These are phyloP conservation scores for Uloborus diversus DNA, from an alignment of 1,140 invertebrate species.

Conservation along the genomic window DNA sequence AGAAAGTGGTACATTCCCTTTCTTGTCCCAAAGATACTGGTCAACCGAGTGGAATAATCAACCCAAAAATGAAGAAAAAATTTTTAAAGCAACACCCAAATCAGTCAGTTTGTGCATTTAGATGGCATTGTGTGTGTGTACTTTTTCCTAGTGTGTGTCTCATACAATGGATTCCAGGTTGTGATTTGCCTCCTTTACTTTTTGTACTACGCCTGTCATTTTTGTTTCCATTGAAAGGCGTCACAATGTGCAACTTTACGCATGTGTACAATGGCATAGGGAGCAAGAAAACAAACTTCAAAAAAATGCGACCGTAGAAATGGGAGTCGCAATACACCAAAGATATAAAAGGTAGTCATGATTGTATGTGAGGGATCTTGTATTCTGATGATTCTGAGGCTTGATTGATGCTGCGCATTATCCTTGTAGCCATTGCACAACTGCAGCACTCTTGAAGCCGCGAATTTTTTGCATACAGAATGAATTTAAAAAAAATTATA, in stretches of 20 bases:
- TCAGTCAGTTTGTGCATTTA: conserved; percentile 54
- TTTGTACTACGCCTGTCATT: conserved; percentile 13
- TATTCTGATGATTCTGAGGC: neutral
- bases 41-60: conserved; percentile 24
- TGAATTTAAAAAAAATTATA: conserved; percentile 10
- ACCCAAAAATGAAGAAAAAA: neutral
- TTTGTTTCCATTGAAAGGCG: conserved; percentile 4
- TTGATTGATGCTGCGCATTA: neutral
- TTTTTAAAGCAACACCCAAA: conserved; percentile 6
- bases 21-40: conserved; percentile 38
- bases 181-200: conserved; percentile 4
- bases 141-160: conserved; percentile 36
- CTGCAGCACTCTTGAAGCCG: neutral
- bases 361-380: no score
- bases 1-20: conserved; percentile 55
- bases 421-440: conserved; percentile 4
- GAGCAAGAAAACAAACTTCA: neutral
- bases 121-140: conserved; percentile 36
- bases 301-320: neutral
- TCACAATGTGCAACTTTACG: neutral
- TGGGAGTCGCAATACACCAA: conserved; percentile 4
- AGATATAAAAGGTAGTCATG: neutral
- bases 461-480: neutral
- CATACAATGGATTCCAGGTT: conserved; percentile 27
- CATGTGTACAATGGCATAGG: neutral